Conservation (phyloP, 2,888 invertebrate genomes). For the Tribolium freemani region DNA sequence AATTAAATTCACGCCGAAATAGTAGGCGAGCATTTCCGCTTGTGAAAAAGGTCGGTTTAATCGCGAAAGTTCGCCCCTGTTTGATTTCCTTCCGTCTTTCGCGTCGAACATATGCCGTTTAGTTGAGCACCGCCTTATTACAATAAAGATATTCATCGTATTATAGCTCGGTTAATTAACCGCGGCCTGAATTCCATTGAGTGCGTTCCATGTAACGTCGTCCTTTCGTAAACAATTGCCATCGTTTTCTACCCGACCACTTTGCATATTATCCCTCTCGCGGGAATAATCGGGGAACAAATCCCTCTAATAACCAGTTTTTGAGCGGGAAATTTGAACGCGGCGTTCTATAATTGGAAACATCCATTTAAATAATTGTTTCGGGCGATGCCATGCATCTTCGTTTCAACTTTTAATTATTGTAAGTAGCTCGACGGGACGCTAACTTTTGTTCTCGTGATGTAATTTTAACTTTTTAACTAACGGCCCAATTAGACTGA, state of each 20-base stretch:
- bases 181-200: slow-evolving; percentile 10
- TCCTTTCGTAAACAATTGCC: slow-evolving; percentile 23
- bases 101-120: neutral
- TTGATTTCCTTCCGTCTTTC: neutral
- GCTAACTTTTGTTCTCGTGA: slow-evolving; percentile 6
- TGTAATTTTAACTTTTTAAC: slow-evolving; percentile 29
- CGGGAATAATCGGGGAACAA: slow-evolving; percentile 11
- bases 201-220: slow-evolving; percentile 21
- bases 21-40: neutral
- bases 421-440: slow-evolving; percentile 21
- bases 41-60: neutral
- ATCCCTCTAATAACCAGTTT: neutral
- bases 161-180: slow-evolving; percentile 23
- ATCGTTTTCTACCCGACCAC: slow-evolving; percentile 29
- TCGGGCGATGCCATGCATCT: slow-evolving; percentile 23
- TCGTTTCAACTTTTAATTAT: slow-evolving; percentile 27
- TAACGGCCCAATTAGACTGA: slow-evolving; percentile 27
- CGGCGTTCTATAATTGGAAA: slow-evolving; percentile 3
- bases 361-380: slow-evolving; percentile 36
- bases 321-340: neutral
- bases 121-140: neutral
- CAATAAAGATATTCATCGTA: slow-evolving; percentile 25
- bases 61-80: neutral
- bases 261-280: slow-evolving; percentile 26
- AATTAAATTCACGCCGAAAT: neutral